These are phyloP conservation scores for Achroia grisella DNA, from an alignment of 1,140 invertebrate genomes.

Conservation along the genomic window DNA sequence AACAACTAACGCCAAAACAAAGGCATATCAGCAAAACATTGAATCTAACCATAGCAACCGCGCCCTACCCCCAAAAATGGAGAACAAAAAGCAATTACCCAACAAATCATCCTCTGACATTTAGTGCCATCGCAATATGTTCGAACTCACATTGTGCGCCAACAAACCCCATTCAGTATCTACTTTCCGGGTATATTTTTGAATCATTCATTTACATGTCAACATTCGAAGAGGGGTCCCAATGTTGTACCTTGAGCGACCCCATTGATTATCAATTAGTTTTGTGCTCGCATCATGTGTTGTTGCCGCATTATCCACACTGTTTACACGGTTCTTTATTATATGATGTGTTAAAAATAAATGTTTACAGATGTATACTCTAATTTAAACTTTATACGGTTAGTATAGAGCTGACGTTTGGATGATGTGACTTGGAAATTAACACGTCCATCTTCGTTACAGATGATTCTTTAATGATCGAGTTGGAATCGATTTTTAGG, in stretches of 20 bases:
- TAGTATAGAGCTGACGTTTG: too few relatives aligned
- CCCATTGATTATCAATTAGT: conserved; percentile 71
- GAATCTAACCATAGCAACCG: conserved; percentile 45
- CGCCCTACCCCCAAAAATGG: conserved; percentile 33
- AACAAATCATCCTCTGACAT: conserved; percentile 72
- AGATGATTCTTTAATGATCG: conserved; percentile 65
- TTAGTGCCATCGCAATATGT: conserved; percentile 69
- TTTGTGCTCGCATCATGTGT: conserved; percentile 64
- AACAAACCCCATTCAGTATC: conserved; percentile 30
- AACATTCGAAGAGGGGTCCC: conserved; percentile 39
- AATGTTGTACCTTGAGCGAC: conserved; percentile 43
- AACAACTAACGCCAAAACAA: conserved; percentile 33
- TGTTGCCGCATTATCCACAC: conserved; percentile 61
- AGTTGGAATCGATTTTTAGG: conserved; percentile 57
- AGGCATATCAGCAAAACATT: conserved; percentile 59
- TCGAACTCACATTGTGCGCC: conserved; percentile 50
- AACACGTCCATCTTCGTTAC: conserved; percentile 64
- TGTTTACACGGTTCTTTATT: conserved; percentile 63
- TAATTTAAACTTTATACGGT: too few relatives aligned
- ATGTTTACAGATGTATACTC: conserved; percentile 15
- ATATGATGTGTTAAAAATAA: conserved; percentile 54
- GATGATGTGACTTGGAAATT: conserved; percentile 23
- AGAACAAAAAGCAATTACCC: conserved; percentile 66
- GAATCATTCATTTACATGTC: conserved; percentile 63
- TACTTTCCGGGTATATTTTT: conserved; percentile 38